A percentile compares a stretch with the other conserved stretches of the same genome.
Conservation (phyloP, 2,113 vertebrate genomes). For the Phyllostomus hastatus region DNA sequence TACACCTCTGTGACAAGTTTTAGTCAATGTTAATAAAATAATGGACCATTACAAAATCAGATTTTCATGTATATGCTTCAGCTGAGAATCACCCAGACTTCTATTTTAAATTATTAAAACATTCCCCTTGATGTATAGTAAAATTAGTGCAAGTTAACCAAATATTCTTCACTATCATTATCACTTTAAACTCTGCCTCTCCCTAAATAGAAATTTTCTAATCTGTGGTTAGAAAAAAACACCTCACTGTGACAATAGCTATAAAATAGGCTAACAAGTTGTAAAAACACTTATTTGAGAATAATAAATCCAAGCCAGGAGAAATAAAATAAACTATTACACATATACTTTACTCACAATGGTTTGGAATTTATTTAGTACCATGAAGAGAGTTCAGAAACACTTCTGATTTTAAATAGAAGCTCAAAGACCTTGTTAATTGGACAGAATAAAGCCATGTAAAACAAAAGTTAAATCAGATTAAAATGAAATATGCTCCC, state of each 20-base stretch:
- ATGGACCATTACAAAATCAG: neutral
- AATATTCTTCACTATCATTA: neutral
- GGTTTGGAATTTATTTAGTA: neutral
- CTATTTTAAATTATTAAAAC: neutral
- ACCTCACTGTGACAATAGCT: neutral
- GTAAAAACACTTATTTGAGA: neutral
- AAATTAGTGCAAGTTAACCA: neutral
- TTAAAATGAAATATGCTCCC: neutral
- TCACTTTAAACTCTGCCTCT: neutral
- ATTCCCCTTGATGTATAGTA: neutral
- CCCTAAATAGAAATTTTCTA: neutral
- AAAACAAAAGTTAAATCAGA: neutral
- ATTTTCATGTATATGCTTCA: neutral
- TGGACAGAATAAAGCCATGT: neutral
- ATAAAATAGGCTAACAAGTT: neutral
- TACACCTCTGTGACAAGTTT: neutral
- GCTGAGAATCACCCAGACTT: neutral
- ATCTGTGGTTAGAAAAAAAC: neutral
- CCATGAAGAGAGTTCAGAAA: neutral
- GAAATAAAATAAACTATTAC: neutral
- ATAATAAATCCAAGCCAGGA: neutral
- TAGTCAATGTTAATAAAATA: slow-evolving; percentile 15
- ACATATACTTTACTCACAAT: neutral
- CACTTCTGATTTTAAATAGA: neutral
- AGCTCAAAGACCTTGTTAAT: neutral